Conservation (phyloP, 2,888 invertebrate genomes). For the Cantharis rufa region DNA sequence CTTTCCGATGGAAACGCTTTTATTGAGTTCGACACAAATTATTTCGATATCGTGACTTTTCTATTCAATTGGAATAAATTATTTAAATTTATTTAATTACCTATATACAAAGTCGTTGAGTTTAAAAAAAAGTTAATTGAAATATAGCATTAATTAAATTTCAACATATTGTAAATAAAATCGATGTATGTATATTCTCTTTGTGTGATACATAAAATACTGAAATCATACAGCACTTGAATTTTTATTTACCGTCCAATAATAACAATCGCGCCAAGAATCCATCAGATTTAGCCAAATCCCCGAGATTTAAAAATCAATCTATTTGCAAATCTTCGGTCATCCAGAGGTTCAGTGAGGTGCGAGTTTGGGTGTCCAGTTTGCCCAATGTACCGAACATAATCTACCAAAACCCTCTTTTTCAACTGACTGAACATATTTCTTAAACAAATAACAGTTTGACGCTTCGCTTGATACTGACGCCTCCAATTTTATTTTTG, state of each 20-base stretch:
- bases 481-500: slow-evolving; percentile 9
- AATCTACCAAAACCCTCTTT: slow-evolving; percentile 21
- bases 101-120: neutral
- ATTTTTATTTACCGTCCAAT: slow-evolving; percentile 29
- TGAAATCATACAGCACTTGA: slow-evolving; percentile 46
- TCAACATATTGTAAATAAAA: slow-evolving; percentile 53
- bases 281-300: slow-evolving; percentile 19
- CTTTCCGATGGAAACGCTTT: neutral
- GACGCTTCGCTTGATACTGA: slow-evolving; percentile 21
- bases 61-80: neutral
- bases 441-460: slow-evolving; percentile 31
- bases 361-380: slow-evolving; percentile 38
- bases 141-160: slow-evolving; percentile 43
- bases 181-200: slow-evolving; percentile 59
- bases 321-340: slow-evolving; percentile 36
- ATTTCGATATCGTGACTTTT: neutral
- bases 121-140: slow-evolving; percentile 4
- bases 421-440: slow-evolving; percentile 24
- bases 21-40: neutral
- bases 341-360: slow-evolving; percentile 40
- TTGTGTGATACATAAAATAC: slow-evolving; percentile 59
- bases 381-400: slow-evolving; percentile 25
- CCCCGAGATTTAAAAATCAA: slow-evolving; percentile 34
- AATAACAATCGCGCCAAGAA: slow-evolving; percentile 1
- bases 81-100: neutral